These are phyloP conservation scores for Lanius ludovicianus DNA, from an alignment of 2,113 vertebrate species.

Conservation along the genomic window DNA sequence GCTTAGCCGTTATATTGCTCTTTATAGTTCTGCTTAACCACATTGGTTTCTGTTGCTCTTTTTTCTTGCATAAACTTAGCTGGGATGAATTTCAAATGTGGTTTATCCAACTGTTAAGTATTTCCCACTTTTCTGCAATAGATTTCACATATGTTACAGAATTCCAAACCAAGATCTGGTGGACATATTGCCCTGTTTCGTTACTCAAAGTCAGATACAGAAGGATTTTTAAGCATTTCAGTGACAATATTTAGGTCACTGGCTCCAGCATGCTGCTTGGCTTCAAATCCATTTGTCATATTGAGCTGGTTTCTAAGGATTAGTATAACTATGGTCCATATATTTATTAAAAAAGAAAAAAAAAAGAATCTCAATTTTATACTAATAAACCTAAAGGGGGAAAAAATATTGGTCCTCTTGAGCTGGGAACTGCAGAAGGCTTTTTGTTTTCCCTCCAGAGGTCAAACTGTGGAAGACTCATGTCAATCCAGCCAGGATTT, in stretches of 20 bases:
- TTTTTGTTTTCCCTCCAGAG: not conserved
- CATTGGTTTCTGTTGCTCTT: constrained; percentile 76
- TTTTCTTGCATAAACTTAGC: constrained; percentile 75
- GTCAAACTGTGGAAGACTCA: not conserved
- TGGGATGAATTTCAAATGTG: constrained; percentile 81
- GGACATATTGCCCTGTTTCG: constrained; percentile 64
- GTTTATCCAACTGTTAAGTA: constrained; percentile 78
- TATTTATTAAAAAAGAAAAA: not conserved
- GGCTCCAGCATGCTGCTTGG: not conserved
- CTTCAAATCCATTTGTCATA: constrained; percentile 7
- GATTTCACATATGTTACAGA: constrained; percentile 79
- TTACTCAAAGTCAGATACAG: constrained; percentile 50
- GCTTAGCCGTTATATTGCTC: constrained; percentile 73
- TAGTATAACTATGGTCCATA: not conserved
- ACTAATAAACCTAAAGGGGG: not conserved
- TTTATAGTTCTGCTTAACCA: constrained; percentile 68
- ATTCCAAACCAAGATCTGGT: constrained; percentile 73
- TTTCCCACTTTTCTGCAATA: constrained; percentile 78
- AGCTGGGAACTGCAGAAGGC: not conserved
- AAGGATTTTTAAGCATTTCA: not conserved
- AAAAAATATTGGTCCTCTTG: not conserved
- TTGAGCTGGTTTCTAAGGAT: constrained; percentile 33
- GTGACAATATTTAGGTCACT: constrained; percentile 43
- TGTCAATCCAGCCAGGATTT: not conserved
- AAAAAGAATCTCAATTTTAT: not conserved